Evolutionary conservation across 1,140 invertebrate species (phyloP), one percentile per base, ranked within the genome.

Genomic region (Himalopsyche phryganea): DNA sequence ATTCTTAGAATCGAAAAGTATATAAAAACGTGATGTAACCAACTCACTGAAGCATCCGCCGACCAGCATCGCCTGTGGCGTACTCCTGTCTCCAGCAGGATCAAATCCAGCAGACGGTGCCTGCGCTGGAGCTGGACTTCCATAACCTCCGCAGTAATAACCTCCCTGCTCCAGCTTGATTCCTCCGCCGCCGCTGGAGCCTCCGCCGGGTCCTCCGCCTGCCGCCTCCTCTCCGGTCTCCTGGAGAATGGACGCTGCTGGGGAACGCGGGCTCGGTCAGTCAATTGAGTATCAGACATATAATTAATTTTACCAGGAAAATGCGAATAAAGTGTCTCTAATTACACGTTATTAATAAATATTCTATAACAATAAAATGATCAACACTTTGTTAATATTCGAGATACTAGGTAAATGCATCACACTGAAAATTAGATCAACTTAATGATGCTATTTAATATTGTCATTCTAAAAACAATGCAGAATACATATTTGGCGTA

Each of bases 101-200:
- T 71, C 79, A 58, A 71, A 74, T 11, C 75, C 72, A 15, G 42
- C 13, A 6, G 56, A 47, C 9, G 54, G 50, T 7, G 69, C 68
- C 6, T 68, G 65, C 18, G 73, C 78, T 64, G 85, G 78, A 55
- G 85, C 84, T 58, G 84, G 86, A 65, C 89, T 84, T 65, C 91
- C 90, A 78, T 94, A 94, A 79, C 91, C 95, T 68, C 89, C 93
- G 78, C 90, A 93, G 78, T 96, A 96, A 77, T 93, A 94, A 44
- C 86, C 82, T 45, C 88, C 85, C 69, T 90, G 91, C 82, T 93
- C 93, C 79, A 93, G 85, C 82, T 94, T 96, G 71, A 93, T 94
- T 69, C 85, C 86, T 69, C 87, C 89, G 66, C 90, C 83, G 4
- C 23, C 23, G 9, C 23, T 28, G 68, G 73, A 74, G 9, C 44